Evolutionary conservation across 1,140 invertebrate genomes (phyloP).

Genomic region (Bicyclus anynana): DNA sequence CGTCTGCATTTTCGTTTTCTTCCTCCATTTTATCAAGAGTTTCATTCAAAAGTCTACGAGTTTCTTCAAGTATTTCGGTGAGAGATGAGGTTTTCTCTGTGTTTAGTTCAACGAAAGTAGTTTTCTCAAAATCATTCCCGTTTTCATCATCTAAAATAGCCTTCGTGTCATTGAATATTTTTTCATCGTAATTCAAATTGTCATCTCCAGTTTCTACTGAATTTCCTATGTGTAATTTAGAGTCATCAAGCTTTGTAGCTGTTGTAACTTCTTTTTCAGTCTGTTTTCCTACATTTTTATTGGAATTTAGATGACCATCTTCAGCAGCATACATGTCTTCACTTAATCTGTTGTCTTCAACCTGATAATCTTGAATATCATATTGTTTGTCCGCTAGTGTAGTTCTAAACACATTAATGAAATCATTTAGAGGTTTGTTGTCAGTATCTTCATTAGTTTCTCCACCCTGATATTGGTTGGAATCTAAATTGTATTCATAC

Average conservation of each 20-base stretch:
- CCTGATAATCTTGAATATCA: slow-evolving; percentile 46
- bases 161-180: slow-evolving; percentile 38
- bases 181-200: slow-evolving; percentile 13
- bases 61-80: slow-evolving; percentile 23
- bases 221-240: neutral
- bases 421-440: neutral
- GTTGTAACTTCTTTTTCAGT: neutral
- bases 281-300: neutral
- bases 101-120: slow-evolving; percentile 9
- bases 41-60: slow-evolving; percentile 27
- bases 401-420: neutral
- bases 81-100: slow-evolving; percentile 18
- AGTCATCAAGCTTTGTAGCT: neutral
- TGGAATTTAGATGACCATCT: neutral
- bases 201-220: neutral
- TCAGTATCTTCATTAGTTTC: neutral
- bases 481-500: slow-evolving; percentile 6
- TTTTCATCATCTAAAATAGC: slow-evolving; percentile 30
- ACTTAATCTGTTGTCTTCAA: slow-evolving; percentile 58
- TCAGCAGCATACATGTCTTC: slow-evolving; percentile 21
- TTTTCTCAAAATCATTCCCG: slow-evolving; percentile 26
- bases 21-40: slow-evolving; percentile 25
- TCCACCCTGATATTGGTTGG: neutral
- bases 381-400: slow-evolving; percentile 6
- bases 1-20: slow-evolving; percentile 14